Evolutionary conservation across 1,140 invertebrate species (phyloP), one percentile per base, ranked within the genome.

Genomic region (Tetragonula clypearis): DNA sequence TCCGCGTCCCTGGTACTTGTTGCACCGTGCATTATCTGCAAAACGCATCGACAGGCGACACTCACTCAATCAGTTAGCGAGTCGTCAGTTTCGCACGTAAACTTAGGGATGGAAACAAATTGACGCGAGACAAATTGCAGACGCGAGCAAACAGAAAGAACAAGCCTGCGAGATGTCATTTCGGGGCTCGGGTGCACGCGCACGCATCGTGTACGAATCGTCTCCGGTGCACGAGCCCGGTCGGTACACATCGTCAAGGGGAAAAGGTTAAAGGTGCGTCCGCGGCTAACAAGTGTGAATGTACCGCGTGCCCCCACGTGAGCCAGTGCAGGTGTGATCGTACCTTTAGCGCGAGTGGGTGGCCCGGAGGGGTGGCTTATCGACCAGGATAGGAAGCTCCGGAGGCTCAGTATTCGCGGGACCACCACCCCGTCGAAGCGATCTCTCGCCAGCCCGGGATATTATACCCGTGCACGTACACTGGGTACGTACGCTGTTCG

Each of bases 321-420:
- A 75, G 72, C 30, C 30, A 35, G 66, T 71, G 85, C 77, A 56
- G 74, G 78, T 92, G 90, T 90, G 87, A 84, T 73, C 83, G 82
- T 86, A 89, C 87, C 90, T 91, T 93, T 88, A 93, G 85, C 82
- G 76, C 72, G 85, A 87, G 90, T 92, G 90, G 91, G 91, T 85
- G 91, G 90, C 79, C 9, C 23, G 76, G 79, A 79, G 41, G 93
- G 93, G 92, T 92, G 90, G 92, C 91, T 92, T 94, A 94, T 94
- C 93, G 93, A 94, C 90, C 92, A 92, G 90, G 90, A 87, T 82
- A 86, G 90, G 86, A 88, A 92, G 90, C 88, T 90, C 90, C 81
- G 82, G 88, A 92, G 90, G 90, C 92, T 93, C 93, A 94, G 93
- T 94, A 93, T 92, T 92, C 92, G 92, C 92, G 92, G 93, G 91